Evolutionary conservation across 1,140 invertebrate species (phyloP).

Genomic region (Cydia strobilella): DNA sequence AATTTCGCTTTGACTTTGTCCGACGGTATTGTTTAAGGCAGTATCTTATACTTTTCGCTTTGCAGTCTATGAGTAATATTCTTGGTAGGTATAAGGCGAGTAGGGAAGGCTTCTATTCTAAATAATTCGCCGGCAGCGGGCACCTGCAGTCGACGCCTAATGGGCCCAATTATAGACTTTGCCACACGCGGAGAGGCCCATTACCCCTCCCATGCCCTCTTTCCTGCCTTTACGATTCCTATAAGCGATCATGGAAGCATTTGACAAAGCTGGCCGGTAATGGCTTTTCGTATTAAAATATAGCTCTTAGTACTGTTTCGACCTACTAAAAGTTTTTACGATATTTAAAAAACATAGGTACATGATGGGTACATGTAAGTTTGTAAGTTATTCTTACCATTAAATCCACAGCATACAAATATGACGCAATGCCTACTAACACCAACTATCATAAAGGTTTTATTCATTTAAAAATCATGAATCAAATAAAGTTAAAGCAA

Average conservation of each 20-base stretch:
- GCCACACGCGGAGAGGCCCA: conserved; percentile 50
- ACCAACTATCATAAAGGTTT: neutral
- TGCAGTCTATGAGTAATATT: neutral
- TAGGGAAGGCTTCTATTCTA: conserved; percentile 51
- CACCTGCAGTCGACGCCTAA: conserved; percentile 59
- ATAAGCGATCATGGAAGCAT: conserved; percentile 25
- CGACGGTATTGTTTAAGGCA: conserved; percentile 9
- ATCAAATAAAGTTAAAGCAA: no score
- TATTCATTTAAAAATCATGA: no score
- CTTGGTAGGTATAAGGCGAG: conserved; percentile 25
- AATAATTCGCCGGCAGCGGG: conserved; percentile 53
- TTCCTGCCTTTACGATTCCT: conserved; percentile 34
- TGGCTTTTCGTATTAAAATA: conserved; percentile 14
- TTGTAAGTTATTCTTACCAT: no score
- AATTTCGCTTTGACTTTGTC: conserved; percentile 3
- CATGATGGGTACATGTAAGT: neutral
- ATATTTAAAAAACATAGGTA: neutral
- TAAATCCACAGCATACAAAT: no score
- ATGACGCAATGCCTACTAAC: neutral
- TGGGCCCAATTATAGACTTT: conserved; percentile 63
- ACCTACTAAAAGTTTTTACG: neutral
- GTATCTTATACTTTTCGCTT: neutral
- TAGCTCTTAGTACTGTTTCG: neutral
- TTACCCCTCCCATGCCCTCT: conserved; percentile 47
- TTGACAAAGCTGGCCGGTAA: conserved; percentile 13